Evolutionary conservation across 2,113 vertebrate genomes (phyloP).

Genomic region (Bambusicola thoracicus): DNA sequence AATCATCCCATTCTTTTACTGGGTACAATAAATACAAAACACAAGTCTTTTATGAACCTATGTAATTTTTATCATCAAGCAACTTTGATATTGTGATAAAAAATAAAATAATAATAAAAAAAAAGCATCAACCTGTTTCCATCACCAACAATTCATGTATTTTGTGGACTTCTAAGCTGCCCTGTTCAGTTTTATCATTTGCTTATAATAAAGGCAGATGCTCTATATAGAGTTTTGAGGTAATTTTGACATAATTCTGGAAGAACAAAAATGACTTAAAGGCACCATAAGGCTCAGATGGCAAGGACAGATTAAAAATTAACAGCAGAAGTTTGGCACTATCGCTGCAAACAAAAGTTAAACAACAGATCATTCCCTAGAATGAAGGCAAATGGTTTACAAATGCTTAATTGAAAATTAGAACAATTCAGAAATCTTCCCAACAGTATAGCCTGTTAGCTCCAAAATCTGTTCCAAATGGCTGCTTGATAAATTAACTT

Average conservation of each 20-base stretch:
- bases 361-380: background rate
- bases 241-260: background rate
- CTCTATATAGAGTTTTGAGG: background rate
- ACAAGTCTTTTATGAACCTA: background rate
- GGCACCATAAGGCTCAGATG: background rate
- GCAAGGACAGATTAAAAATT: background rate
- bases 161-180: background rate
- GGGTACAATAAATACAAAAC: background rate
- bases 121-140: background rate
- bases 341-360: background rate
- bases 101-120: background rate
- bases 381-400: background rate
- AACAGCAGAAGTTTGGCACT: background rate
- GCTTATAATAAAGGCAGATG: background rate
- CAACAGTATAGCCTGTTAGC: background rate
- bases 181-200: background rate
- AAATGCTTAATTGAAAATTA: background rate
- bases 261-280: background rate
- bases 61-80: background rate
- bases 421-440: background rate
- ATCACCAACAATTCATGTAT: background rate
- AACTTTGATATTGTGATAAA: background rate
- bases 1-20: background rate
- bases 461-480: background rate
- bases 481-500: background rate